Conservation (phyloP, 2,113 vertebrate species). For the Tylochromis polylepis region DNA sequence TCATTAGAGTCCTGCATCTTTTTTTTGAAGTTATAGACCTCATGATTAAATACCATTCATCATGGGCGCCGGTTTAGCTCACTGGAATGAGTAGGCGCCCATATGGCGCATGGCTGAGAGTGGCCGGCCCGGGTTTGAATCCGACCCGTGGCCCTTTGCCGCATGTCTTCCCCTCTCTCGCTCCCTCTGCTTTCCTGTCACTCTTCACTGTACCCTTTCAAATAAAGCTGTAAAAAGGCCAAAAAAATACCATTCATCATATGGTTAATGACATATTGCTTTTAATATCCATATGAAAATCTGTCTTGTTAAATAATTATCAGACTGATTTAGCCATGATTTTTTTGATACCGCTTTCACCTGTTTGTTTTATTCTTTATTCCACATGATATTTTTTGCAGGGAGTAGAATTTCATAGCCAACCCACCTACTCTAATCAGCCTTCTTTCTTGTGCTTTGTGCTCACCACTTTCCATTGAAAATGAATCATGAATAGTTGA, state of each 20-base stretch:
- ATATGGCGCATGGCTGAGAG: no score
- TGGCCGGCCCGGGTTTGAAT: no score
- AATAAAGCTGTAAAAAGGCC: no score
- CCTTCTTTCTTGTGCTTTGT: background rate
- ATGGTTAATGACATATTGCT: background rate
- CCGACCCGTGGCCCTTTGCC: no score
- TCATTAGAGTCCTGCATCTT: background rate
- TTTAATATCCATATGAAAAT: background rate
- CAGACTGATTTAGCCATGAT: background rate
- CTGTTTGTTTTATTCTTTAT: background rate
- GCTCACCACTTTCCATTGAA: background rate
- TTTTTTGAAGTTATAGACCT: background rate
- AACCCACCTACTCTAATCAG: background rate
- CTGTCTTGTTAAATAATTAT: background rate
- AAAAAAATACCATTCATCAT: background rate
- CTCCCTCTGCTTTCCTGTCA: no score
- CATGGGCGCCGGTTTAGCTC: no score
- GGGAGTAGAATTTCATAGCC: background rate
- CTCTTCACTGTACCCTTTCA: no score
- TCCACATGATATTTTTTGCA: background rate
- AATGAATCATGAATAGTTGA: background rate
- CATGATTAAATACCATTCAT: background rate
- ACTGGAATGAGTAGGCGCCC: no score
- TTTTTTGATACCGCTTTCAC: background rate
- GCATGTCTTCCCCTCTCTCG: no score